Evolutionary conservation across 2,113 vertebrate genomes (phyloP).

Genomic region (Sinocyclocheilus grahami): DNA sequence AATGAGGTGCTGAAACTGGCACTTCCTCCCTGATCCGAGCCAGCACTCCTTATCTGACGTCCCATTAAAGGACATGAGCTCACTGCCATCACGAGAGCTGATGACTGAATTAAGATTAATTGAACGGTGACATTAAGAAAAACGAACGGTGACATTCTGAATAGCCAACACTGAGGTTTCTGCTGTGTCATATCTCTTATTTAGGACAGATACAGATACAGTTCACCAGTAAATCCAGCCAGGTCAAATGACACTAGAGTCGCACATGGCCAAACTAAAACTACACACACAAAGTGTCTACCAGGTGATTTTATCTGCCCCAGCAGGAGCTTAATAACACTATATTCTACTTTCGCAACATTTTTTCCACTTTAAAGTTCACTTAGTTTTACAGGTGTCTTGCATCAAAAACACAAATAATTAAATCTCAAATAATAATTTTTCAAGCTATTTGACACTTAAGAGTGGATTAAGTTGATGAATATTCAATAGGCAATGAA

Average conservation of each 20-base stretch:
- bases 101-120: background rate
- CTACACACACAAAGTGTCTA: background rate
- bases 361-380: background rate
- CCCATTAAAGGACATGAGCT: slow-evolving; percentile 46
- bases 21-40: slow-evolving; percentile 36
- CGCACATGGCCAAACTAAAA: background rate
- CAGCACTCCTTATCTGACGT: slow-evolving; percentile 19
- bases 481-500: too few relatives aligned
- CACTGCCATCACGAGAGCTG: slow-evolving; percentile 1
- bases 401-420: background rate
- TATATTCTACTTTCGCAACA: background rate
- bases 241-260: background rate
- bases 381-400: background rate
- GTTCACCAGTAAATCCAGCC: background rate
- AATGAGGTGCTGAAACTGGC: slow-evolving; percentile 34
- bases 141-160: too few relatives aligned
- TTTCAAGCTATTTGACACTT: too few relatives aligned
- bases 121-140: too few relatives aligned
- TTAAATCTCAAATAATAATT: background rate
- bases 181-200: background rate
- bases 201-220: background rate
- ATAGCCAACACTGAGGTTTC: too few relatives aligned
- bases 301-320: background rate
- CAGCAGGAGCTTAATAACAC: background rate
- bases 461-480: too few relatives aligned